Percentiles rank a stretch among this genome's conserved stretches.
phyloP scores from a whole-genome alignment of 2,888 invertebrate species.

The Caenorhabditis parvicauda region DNA sequence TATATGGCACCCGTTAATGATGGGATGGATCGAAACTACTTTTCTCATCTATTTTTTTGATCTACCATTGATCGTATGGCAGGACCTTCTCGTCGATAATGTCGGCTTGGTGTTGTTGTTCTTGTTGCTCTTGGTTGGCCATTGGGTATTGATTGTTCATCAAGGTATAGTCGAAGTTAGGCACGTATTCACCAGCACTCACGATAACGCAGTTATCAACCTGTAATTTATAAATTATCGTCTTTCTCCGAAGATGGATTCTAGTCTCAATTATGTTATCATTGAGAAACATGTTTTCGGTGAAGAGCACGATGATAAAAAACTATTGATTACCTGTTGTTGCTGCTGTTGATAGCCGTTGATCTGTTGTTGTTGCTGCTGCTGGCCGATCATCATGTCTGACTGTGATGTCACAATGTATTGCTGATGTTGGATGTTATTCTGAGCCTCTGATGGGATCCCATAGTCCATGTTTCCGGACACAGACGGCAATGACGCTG shows the following conservation, averaged over 20 bases:
- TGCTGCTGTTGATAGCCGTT: slow-evolving; percentile 23
- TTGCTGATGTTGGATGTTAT: slow-evolving; percentile 26
- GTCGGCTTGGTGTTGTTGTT: slow-evolving; percentile 7
- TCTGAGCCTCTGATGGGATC: slow-evolving; percentile 7
- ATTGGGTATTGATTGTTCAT: slow-evolving; percentile 28
- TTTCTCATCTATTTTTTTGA: too few species aligned
- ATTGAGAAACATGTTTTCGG: background rate
- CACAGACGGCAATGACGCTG: slow-evolving; percentile 36
- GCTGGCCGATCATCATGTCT: slow-evolving; percentile 39
- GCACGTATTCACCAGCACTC: slow-evolving; percentile 36
- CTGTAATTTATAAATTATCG: slow-evolving; percentile 11
- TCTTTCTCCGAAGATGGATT: background rate
- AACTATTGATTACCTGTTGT: background rate
- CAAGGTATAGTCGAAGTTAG: slow-evolving; percentile 44
- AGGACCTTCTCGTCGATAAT: slow-evolving; percentile 33
- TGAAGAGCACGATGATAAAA: background rate
- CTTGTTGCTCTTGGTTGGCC: slow-evolving; percentile 10
- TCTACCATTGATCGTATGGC: slow-evolving; percentile 44
- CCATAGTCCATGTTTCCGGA: slow-evolving; percentile 35
- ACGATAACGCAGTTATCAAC: slow-evolving; percentile 41
- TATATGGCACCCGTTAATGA: background rate
- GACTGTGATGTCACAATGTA: slow-evolving; percentile 39
- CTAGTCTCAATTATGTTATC: background rate
- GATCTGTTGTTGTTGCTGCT: slow-evolving; percentile 7
- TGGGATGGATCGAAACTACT: too few species aligned